Evolutionary conservation across 2,113 vertebrate genomes (phyloP).

Genomic region (Mastomys coucha): DNA sequence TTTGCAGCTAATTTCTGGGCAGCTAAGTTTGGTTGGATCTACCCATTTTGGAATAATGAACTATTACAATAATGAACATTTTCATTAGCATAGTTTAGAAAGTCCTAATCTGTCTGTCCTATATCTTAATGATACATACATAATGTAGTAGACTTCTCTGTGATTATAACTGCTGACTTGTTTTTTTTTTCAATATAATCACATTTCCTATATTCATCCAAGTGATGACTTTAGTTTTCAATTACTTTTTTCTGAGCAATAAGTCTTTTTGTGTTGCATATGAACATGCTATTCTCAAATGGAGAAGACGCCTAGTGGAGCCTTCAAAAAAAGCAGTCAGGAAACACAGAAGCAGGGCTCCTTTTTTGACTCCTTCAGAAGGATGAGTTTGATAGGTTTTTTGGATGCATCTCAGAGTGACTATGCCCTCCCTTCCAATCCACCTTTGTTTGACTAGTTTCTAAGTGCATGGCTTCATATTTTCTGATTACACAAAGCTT

Average conservation of each 20-base stretch:
- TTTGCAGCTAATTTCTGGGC: neutral
- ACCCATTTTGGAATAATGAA: neutral
- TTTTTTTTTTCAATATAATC: neutral
- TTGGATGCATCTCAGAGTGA: neutral
- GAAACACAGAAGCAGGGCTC: neutral
- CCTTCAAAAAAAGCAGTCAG: neutral
- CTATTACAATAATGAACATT: neutral
- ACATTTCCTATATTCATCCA: neutral
- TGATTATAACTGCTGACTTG: neutral
- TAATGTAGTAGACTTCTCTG: neutral
- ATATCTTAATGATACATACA: neutral
- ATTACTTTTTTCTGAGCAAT: neutral
- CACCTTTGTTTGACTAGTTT: neutral
- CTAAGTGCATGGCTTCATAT: neutral
- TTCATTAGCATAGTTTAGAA: conserved; percentile 32
- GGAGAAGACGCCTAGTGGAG: neutral
- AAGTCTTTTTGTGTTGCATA: neutral
- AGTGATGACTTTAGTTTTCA: neutral
- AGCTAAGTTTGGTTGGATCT: conserved; percentile 6
- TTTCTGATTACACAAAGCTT: neutral
- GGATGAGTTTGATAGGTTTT: neutral
- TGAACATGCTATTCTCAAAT: neutral
- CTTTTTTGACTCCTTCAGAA: neutral
- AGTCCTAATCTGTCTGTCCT: neutral
- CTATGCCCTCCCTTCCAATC: neutral